Conservation (phyloP, 2,113 vertebrate genomes). For the Halichoeres trimaculatus region DNA sequence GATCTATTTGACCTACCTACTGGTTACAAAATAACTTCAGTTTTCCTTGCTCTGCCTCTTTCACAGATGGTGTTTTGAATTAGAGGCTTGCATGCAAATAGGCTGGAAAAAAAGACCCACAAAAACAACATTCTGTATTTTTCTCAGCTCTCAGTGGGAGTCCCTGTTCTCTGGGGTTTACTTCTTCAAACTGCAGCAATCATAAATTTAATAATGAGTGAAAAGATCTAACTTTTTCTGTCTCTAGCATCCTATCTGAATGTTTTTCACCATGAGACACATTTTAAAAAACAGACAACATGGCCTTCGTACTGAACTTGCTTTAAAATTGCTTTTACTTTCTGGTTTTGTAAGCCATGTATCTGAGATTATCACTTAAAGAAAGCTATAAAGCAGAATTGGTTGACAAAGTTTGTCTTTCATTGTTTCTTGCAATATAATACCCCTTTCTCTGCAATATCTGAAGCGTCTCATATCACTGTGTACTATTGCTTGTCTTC, state of each 20-base stretch:
- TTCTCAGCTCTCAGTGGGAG: slow-evolving; percentile 3
- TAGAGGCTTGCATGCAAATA: not conserved
- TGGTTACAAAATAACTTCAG: not conserved
- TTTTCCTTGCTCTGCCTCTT: not conserved
- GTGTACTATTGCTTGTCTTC: slow-evolving; percentile 2
- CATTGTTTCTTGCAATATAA: slow-evolving; percentile 13
- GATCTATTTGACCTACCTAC: not conserved
- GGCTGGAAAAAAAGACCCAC: not conserved
- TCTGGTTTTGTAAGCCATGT: not conserved
- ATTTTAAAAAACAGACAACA: not conserved
- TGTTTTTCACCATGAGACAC: slow-evolving; percentile 2
- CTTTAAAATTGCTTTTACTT: not conserved
- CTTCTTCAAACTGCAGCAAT: slow-evolving; percentile 1
- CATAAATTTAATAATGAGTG: slow-evolving; percentile 4
- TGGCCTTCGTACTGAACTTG: not conserved
- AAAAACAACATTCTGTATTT: not conserved
- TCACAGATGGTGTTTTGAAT: slow-evolving; percentile 13
- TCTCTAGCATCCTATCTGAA: not conserved
- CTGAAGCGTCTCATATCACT: slow-evolving; percentile 1
- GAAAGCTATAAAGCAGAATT: slow-evolving; percentile 13
- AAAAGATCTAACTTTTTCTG: not conserved
- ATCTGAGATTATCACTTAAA: too few relatives aligned
- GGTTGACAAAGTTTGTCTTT: slow-evolving; percentile 11
- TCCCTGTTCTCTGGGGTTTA: slow-evolving; percentile 2
- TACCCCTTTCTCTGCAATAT: slow-evolving; percentile 13